Conservation (phyloP, 2,113 vertebrate species). For the Toxotes jaculatrix region DNA sequence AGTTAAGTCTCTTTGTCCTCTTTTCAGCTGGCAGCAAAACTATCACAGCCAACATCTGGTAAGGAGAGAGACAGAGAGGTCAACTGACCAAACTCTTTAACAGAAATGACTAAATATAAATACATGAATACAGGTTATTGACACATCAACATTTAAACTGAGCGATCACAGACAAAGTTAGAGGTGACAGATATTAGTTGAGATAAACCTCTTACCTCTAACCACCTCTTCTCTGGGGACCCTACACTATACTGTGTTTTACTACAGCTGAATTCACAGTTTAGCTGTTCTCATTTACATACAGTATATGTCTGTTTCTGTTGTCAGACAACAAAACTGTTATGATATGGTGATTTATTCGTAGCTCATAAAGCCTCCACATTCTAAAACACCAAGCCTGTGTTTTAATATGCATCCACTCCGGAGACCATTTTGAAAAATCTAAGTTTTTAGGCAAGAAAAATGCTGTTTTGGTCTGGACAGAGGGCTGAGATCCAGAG, state of each 20-base stretch:
- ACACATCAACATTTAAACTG: background rate
- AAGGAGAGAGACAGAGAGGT: too few species aligned
- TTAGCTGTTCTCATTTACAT: background rate
- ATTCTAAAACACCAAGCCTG: too few species aligned
- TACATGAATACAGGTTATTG: background rate
- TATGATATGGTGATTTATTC: background rate
- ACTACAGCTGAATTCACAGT: background rate
- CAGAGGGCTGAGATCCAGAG: too few species aligned
- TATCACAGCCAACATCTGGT: too few species aligned
- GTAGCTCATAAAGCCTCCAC: background rate
- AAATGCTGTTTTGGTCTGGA: too few species aligned
- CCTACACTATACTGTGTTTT: background rate
- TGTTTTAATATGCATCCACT: background rate
- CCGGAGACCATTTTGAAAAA: too few species aligned
- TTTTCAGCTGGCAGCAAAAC: too few species aligned
- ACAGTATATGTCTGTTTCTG: too few species aligned
- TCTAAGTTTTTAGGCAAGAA: too few species aligned
- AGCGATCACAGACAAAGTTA: background rate
- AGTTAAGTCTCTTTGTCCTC: too few species aligned
- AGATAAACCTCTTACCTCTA: background rate
- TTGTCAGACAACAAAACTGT: background rate
- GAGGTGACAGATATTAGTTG: background rate
- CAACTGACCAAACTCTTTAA: too few species aligned
- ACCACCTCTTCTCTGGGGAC: background rate
- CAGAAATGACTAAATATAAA: background rate